Evolutionary conservation across 2,113 vertebrate species (phyloP).

Genomic region (Ciconia boyciana): DNA sequence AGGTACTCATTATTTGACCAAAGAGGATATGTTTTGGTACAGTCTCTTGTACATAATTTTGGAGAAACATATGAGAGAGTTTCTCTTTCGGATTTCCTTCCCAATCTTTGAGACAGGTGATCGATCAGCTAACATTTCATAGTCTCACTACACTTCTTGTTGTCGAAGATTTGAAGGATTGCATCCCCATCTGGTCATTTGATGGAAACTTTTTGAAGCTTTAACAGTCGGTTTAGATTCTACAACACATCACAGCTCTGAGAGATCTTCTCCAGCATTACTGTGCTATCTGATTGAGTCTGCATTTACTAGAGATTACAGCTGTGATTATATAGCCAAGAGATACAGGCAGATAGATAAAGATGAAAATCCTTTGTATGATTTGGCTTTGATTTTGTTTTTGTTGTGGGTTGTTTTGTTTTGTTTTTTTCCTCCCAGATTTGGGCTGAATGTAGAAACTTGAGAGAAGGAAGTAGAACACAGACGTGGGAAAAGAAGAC

Average conservation of each 20-base stretch:
- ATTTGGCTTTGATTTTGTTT: conserved; percentile 23
- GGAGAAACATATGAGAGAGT: not conserved
- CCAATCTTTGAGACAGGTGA: not conserved
- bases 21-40: not conserved
- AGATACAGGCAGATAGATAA: conserved; percentile 4
- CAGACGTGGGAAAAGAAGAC: not conserved
- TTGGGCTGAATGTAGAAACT: not conserved
- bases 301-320: conserved; percentile 48
- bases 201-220: conserved; percentile 22
- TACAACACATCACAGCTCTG: not conserved
- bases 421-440: not conserved
- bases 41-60: not conserved
- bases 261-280: conserved; percentile 26
- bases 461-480: not conserved
- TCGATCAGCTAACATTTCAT: not conserved
- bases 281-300: conserved; percentile 31
- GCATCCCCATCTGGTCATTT: conserved; percentile 13
- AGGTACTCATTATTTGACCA: not conserved
- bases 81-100: not conserved
- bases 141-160: not conserved
- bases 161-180: conserved; percentile 4
- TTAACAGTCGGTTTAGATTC: not conserved
- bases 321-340: conserved; percentile 47
- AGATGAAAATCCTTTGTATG: conserved; percentile 48
- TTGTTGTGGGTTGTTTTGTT: not conserved